Evolutionary conservation across 1,140 invertebrate genomes (phyloP).

Genomic region (Ruditapes philippinarum): DNA sequence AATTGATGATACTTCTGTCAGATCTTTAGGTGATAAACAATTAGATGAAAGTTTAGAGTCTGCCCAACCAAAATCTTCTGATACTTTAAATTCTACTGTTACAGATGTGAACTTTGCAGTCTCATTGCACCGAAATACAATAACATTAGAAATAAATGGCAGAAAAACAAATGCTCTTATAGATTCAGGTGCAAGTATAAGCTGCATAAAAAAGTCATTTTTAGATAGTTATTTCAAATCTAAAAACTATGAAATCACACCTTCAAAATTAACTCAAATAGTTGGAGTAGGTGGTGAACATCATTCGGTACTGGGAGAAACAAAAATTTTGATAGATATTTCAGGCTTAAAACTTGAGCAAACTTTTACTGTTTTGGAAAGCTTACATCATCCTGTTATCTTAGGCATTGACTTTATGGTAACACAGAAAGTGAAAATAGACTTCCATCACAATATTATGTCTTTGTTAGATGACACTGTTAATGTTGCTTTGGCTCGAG

Average conservation of each 20-base stretch:
- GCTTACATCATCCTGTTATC: too few relatives aligned
- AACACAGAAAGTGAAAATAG: not conserved
- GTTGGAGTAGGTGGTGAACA: slow-evolving; percentile 35
- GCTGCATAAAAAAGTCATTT: not conserved
- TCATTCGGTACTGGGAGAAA: not conserved
- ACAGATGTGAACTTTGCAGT: slow-evolving; percentile 21
- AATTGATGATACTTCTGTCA: too few relatives aligned
- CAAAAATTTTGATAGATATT: not conserved
- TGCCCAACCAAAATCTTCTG: too few relatives aligned
- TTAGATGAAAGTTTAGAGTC: too few relatives aligned
- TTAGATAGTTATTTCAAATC: not conserved
- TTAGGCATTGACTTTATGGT: not conserved
- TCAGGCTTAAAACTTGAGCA: slow-evolving; percentile 8
- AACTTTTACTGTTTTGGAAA: slow-evolving; percentile 54
- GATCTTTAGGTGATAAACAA: too few relatives aligned
- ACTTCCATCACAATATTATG: not conserved
- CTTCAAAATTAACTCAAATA: slow-evolving; percentile 6
- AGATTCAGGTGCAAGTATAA: slow-evolving; percentile 64
- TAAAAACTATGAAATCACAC: not conserved
- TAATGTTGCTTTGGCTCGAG: not conserved
- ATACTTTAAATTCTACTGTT: not conserved
- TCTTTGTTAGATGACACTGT: not conserved
- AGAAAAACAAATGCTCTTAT: slow-evolving; percentile 48
- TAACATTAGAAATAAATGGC: slow-evolving; percentile 38
- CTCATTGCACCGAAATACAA: slow-evolving; percentile 48